Conservation (phyloP, 2,888 invertebrate species). For the Drosophila sordidula region DNA sequence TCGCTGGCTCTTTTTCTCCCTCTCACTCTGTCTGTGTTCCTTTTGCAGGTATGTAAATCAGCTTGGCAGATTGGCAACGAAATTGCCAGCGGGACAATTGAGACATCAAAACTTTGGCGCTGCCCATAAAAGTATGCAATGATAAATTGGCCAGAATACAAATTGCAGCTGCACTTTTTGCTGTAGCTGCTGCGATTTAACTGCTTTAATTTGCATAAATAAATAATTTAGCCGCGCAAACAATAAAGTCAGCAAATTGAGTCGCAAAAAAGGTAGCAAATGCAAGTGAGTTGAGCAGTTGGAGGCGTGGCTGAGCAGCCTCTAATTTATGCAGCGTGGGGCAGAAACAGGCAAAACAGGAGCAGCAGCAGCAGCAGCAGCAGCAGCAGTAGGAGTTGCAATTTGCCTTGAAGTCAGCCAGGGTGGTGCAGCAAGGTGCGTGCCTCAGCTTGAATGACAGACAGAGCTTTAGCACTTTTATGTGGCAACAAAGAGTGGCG, state of each 20-base stretch:
- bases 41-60: constrained; percentile 61
- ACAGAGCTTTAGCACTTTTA: constrained; percentile 13
- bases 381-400: constrained; percentile 8
- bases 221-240: constrained; percentile 72
- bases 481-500: constrained; percentile 42
- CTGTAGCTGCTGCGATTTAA: constrained; percentile 60
- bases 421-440: constrained; percentile 42
- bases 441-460: constrained; percentile 45
- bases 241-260: constrained; percentile 78
- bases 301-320: constrained; percentile 35
- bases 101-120: constrained; percentile 59
- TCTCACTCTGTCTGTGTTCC: constrained; percentile 3
- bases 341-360: constrained; percentile 11
- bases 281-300: constrained; percentile 20
- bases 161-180: constrained; percentile 59
- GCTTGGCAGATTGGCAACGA: constrained; percentile 12
- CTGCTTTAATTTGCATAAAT: constrained; percentile 80
- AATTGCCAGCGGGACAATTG: constrained; percentile 42
- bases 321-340: constrained; percentile 70
- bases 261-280: constrained; percentile 57
- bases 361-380: constrained; percentile 7
- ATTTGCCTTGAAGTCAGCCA: constrained; percentile 36
- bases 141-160: constrained; percentile 57
- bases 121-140: constrained; percentile 75
- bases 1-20: neutral